Conservation (phyloP, 2,113 vertebrate species). For the Todiramphus saurophagus region DNA sequence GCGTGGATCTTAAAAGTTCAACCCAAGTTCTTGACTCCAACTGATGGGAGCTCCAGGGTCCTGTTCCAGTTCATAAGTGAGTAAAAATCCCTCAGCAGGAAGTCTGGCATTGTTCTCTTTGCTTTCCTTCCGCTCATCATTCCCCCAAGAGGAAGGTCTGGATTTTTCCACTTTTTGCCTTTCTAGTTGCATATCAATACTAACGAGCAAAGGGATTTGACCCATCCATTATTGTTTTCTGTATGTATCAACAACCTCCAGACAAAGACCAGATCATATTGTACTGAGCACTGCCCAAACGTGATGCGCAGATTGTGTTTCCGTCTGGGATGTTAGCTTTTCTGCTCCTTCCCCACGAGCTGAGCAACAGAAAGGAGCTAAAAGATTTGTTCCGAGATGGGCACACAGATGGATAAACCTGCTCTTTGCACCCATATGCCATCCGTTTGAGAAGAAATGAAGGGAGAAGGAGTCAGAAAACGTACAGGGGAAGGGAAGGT, state of each 20-base stretch:
- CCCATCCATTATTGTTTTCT: constrained; percentile 18
- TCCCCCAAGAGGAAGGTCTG: background rate
- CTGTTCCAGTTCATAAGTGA: constrained; percentile 19
- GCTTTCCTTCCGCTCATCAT: constrained; percentile 26
- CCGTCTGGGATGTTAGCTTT: background rate
- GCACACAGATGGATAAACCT: background rate
- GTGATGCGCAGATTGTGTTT: background rate
- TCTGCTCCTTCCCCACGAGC: background rate
- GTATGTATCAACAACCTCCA: background rate
- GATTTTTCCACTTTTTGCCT: constrained; percentile 30
- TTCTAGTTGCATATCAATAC: background rate
- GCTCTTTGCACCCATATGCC: background rate
- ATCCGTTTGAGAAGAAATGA: background rate
- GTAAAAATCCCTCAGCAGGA: constrained; percentile 34
- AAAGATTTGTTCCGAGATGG: background rate
- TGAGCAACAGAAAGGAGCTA: background rate
- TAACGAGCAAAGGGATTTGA: constrained; percentile 28
- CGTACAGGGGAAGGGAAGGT: background rate
- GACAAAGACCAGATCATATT: background rate
- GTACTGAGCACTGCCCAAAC: background rate
- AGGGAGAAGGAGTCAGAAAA: background rate
- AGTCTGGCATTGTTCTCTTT: constrained; percentile 57
- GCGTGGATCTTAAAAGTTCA: background rate
- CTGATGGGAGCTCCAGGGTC: background rate
- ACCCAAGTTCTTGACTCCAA: background rate